Conservation (phyloP, 2,797 vertebrate species). For the Sebastes cheni region DNA sequence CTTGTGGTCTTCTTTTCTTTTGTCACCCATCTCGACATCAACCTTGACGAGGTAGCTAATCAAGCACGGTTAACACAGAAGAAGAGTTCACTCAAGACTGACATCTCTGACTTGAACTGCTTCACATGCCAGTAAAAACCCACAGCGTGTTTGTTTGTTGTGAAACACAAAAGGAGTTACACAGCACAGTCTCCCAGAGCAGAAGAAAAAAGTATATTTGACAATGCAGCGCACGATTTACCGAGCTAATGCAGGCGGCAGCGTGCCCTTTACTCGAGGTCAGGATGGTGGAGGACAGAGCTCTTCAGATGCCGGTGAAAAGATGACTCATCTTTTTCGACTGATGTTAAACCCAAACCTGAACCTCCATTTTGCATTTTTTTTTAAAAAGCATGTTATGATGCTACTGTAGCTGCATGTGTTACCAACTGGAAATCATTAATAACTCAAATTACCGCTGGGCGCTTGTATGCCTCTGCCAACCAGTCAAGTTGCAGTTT, state of each 20-base stretch:
- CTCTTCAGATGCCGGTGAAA: not conserved
- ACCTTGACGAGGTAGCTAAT: not conserved
- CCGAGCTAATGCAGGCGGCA: not conserved
- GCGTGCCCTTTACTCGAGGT: not conserved
- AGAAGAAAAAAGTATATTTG: not conserved
- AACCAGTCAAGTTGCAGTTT: not conserved
- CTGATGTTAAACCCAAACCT: not conserved
- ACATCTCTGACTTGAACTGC: not conserved
- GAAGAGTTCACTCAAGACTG: not conserved
- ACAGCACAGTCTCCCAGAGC: not conserved
- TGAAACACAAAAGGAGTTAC: constrained; percentile 4
- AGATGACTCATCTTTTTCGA: not conserved
- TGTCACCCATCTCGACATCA: not conserved
- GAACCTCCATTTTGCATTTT: not conserved
- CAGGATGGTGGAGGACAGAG: not conserved
- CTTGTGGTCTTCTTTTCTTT: not conserved
- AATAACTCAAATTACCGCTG: not conserved
- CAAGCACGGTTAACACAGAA: constrained; percentile 11
- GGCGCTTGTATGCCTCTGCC: not conserved
- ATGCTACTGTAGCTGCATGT: not conserved
- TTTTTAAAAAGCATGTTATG: not conserved
- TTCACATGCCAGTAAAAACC: constrained; percentile 1
- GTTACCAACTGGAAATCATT: not conserved
- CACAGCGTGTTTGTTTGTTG: not conserved
- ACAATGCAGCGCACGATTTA: not conserved